Conservation (phyloP, 1,140 invertebrate genomes). For the Physella acuta region DNA sequence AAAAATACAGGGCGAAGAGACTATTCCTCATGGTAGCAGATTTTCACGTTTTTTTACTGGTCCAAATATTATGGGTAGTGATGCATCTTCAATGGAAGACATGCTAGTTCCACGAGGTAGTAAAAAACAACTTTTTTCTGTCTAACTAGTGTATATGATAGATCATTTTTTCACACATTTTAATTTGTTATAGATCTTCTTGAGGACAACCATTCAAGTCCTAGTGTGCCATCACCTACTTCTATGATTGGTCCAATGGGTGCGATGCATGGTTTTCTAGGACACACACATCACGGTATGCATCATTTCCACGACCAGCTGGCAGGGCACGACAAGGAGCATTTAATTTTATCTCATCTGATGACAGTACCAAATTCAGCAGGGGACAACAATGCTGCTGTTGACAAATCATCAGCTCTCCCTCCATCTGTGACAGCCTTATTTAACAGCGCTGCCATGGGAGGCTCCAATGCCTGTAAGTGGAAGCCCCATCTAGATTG, state of each 20-base stretch:
- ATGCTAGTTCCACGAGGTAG: conserved; percentile 20
- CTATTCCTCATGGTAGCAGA: conserved; percentile 11
- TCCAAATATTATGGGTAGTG: not conserved
- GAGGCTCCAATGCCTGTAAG: conserved; percentile 24
- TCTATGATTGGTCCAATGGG: conserved; percentile 9
- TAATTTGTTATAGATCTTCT: conserved; percentile 11
- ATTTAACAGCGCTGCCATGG: conserved; percentile 29
- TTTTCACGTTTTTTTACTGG: conserved; percentile 11
- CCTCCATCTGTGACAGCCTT: conserved; percentile 31
- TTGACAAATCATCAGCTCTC: conserved; percentile 1
- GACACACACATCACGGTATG: conserved; percentile 30
- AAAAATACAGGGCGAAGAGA: conserved; percentile 12
- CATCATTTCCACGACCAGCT: conserved; percentile 26
- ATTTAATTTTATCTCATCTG: conserved; percentile 22
- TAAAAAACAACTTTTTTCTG: not conserved
- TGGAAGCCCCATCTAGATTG: conserved; percentile 1
- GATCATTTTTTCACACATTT: not conserved
- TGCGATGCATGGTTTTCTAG: conserved; percentile 29
- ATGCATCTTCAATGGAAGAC: conserved; percentile 19
- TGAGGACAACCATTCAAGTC: conserved; percentile 15
- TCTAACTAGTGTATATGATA: not conserved
- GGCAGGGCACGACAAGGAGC: not conserved
- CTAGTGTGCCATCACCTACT: not conserved
- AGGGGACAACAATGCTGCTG: conserved; percentile 21
- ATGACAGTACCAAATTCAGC: conserved; percentile 28